Evolutionary conservation across 2,113 vertebrate species (phyloP), one percentile per base, ranked within the genome.

Genomic region (Porphyrio hochstetteri): DNA sequence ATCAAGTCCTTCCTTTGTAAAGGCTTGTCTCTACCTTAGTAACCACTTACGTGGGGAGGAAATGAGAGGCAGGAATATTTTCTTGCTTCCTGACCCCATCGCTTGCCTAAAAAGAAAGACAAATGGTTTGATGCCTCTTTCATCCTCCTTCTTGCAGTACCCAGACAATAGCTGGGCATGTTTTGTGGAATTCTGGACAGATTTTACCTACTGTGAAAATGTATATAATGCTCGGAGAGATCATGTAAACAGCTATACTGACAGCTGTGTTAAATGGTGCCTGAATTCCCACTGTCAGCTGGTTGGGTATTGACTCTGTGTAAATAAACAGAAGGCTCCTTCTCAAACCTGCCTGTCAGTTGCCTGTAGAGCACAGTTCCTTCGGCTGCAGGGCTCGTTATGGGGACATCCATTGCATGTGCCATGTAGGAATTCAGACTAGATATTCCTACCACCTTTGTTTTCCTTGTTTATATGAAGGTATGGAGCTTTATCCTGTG

Each of bases 351-450:
- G 35, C 46, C 38, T 55, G 35, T 59, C 53, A 35, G 28, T 63
- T 3, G 7, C 28, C 57, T 44, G 1, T 16, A 35, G 63, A 4
- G 11, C 16, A 19, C 4, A 17, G n/a, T 61, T 82, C 13, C 35
- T 15, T 74, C 36, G 72, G 35, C 29, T 82, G 44, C 44, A 57
- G 69, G 24, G 28, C 6, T 61, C 3, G 1, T 44, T 56, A 13
- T 0, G 0, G 60, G 48, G 33, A 10, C 13, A 55, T 14, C 6
- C 27, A 6, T 46, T 75, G 44, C 27, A 20, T 0, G 1, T 31
- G 23, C 40, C 7, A 17, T 5, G 1, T 31, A 77, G 64, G 50
- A 67, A 50, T 69, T 82, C 52, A 76, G 7, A 9, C 12, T 44
- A 69, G 50, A 8, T 31, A 36, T 48, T 80, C 16, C 18, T 53